Base-by-base conservation (phyloP, 2,113 vertebrate species). In the Tamias sibiricus region DNA sequence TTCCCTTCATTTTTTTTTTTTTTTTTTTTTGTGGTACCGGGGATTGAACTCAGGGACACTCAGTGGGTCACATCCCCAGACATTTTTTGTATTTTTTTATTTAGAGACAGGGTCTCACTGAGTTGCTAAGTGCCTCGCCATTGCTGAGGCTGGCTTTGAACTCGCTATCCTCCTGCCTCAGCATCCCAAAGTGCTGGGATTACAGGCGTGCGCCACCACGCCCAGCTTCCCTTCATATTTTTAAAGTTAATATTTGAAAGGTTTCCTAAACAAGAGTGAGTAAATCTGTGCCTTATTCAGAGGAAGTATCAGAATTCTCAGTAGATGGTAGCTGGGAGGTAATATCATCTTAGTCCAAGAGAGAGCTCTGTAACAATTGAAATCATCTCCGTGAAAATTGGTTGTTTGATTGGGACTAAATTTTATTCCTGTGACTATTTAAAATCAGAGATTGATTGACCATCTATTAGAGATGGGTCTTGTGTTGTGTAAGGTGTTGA, bases 181-280 rank as follows among this genome's bases (percentile, higher is more conserved):
- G n/a, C n/a, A n/a, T n/a, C n/a, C n/a, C n/a, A n/a, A n/a, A n/a
- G n/a, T n/a, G n/a, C n/a, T n/a, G n/a, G n/a, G n/a, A n/a, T n/a
- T n/a, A n/a, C n/a, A n/a, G n/a, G n/a, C n/a, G n/a, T n/a, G n/a
- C n/a, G n/a, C n/a, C n/a, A n/a, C n/a, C n/a, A n/a, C n/a, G n/a
- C n/a, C n/a, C n/a, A n/a, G n/a, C 26, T 22, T 17, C 26, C 16
- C 93, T 44, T 72, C n/a, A 90, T 44, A 12, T 72, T 90, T 93
- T 77, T 59, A 92, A 94, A 83, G 52, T 81, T 72, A 57, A 35
- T 75, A 88, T 84, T 89, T 95, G 22, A 37, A 87, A 87, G 6
- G 1, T 11, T 83, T 77, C 12, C 47, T 68, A 30, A 89, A 11
- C 28, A 54, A 40, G 64, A 87, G 54, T 62, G 16, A 32, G 20